A percentile compares a stretch with the other conserved stretches of the same genome.
These are phyloP conservation scores for Helobdella robusta DNA, from an alignment of 2,888 invertebrate genomes.

Conservation along the genomic window DNA sequence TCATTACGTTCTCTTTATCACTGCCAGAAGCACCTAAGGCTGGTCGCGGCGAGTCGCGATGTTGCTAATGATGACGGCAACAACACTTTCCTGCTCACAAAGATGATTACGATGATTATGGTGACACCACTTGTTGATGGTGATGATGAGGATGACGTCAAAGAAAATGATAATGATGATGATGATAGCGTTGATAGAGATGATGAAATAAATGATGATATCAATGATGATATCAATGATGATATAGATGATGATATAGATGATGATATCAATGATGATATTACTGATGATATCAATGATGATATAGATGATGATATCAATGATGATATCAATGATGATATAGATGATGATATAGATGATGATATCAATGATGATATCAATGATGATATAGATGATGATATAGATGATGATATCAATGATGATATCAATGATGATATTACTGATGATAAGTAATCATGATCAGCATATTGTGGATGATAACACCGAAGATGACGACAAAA, in stretches of 20 bases:
- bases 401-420: background rate
- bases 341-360: background rate
- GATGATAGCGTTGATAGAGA: background rate
- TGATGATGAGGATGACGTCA: background rate
- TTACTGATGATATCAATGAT: background rate
- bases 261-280: background rate
- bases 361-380: conserved; percentile 7
- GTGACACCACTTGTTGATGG: background rate
- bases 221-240: background rate
- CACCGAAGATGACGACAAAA: background rate
- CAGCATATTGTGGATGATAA: background rate
- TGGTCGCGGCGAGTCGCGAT: background rate
- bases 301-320: background rate
- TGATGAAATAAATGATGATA: conserved; percentile 1
- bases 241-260: background rate
- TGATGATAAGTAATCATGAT: background rate
- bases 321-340: background rate
- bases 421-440: background rate
- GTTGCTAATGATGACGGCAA: background rate
- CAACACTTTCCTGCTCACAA: background rate
- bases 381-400: background rate
- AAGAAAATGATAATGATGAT: background rate
- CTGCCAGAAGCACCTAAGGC: background rate
- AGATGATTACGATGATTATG: background rate
- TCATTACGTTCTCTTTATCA: background rate